phyloP scores from a whole-genome alignment of 2,888 invertebrate species.

The Hipparchia semele region DNA sequence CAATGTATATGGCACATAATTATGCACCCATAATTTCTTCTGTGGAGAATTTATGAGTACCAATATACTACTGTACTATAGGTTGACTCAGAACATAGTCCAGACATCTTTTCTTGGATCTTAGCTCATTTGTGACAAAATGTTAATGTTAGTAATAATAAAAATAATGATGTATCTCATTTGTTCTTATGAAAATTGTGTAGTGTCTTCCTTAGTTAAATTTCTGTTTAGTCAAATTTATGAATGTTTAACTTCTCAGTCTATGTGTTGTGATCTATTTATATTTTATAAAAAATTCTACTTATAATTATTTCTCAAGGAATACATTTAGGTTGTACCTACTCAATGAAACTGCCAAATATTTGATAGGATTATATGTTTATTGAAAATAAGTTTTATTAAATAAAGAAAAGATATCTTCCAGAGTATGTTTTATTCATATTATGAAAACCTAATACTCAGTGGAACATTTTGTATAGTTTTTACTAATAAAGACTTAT shows the following conservation, averaged over 20 bases:
- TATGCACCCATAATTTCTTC: no score
- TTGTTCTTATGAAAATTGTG: conserved; percentile 19
- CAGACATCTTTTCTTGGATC: no score
- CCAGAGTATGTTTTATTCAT: neutral
- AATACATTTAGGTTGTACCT: conserved; percentile 10
- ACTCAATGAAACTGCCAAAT: conserved; percentile 37
- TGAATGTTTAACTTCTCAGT: conserved; percentile 29
- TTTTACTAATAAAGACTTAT: no score
- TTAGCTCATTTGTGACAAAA: conserved; percentile 17
- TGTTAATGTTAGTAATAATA: conserved; percentile 4
- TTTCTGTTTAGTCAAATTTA: conserved; percentile 38
- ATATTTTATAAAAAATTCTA: conserved; percentile 29
- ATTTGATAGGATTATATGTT: conserved; percentile 25
- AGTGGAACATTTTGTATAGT: no score
- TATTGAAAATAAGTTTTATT: conserved; percentile 10
- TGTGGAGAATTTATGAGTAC: no score
- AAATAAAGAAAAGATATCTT: conserved; percentile 5
- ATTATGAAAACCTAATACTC: neutral
- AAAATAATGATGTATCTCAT: conserved; percentile 18
- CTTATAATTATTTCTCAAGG: conserved; percentile 19
- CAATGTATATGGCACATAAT: no score
- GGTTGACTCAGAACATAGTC: no score
- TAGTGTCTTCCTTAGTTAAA: conserved; percentile 41
- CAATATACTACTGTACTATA: no score
- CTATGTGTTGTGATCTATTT: conserved; percentile 37